These are phyloP conservation scores for Salvelinus namaycush DNA, from an alignment of 2,113 vertebrate genomes.

Conservation along the genomic window DNA sequence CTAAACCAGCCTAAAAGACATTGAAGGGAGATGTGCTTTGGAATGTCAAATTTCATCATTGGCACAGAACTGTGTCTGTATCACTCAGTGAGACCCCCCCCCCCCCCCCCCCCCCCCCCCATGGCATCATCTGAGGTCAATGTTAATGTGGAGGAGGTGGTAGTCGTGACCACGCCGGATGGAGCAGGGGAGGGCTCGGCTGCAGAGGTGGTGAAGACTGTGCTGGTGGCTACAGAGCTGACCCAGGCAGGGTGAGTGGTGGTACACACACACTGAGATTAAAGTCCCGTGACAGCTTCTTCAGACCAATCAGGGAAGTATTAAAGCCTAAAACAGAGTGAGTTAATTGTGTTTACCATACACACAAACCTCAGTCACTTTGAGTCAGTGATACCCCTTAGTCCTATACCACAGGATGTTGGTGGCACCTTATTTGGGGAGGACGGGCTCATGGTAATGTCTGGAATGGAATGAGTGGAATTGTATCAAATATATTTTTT, in stretches of 20 bases:
- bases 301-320: background rate
- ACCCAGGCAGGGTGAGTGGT: conserved; percentile 73
- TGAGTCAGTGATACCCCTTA: background rate
- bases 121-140: conserved; percentile 89
- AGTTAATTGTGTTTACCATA: background rate
- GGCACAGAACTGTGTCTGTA: background rate
- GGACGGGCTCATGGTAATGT: no score
- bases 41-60: background rate
- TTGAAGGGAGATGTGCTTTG: background rate
- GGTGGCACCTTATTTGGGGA: no score
- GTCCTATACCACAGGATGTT: background rate
- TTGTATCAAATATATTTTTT: no score
- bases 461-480: no score
- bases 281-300: background rate
- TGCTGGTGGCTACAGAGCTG: conserved; percentile 83
- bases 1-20: no score
- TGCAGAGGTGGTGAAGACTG: conserved; percentile 78
- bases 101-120: background rate
- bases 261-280: background rate
- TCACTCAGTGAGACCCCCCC: background rate
- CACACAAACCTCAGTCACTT: background rate
- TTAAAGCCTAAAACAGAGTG: background rate
- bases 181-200: conserved; percentile 66
- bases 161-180: conserved; percentile 90
- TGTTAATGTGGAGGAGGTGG: conserved; percentile 91